These are phyloP conservation scores for Mormyrus iriodes DNA, from an alignment of 2,113 vertebrate species.

Conservation along the genomic window DNA sequence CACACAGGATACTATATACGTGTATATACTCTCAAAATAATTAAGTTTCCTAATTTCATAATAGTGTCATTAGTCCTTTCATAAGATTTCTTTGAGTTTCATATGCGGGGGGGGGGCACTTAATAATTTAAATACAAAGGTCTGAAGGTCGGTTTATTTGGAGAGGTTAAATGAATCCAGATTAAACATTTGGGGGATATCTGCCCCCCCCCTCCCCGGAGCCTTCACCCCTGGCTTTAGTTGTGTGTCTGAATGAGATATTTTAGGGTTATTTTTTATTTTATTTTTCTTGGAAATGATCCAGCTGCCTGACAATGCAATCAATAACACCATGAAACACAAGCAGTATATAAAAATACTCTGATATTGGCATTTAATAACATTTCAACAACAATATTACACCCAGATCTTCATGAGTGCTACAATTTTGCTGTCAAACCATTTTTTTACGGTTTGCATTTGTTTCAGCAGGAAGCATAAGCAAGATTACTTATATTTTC, in stretches of 20 bases:
- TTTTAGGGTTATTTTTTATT: neutral
- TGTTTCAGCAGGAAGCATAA: neutral
- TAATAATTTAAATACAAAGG: neutral
- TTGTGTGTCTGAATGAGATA: neutral
- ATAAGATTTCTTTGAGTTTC: neutral
- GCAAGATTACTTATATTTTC: neutral
- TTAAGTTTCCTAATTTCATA: neutral
- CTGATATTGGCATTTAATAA: neutral
- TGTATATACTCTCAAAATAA: neutral
- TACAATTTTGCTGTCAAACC: neutral
- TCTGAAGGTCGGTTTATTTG: neutral
- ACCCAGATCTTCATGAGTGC: neutral
- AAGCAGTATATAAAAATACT: neutral
- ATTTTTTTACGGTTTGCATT: neutral
- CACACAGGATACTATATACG: neutral
- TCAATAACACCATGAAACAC: neutral
- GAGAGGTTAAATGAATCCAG: neutral
- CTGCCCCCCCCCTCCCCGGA: too few relatives aligned
- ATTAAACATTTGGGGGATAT: too few relatives aligned
- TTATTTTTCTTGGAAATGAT: neutral
- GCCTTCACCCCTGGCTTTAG: neutral
- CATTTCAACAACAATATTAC: neutral
- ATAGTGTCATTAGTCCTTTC: neutral
- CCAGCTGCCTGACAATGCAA: neutral
- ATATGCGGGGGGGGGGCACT: neutral